Evolutionary conservation across 2,888 invertebrate genomes (phyloP), one percentile per base, ranked within the genome.

Genomic region (Ophion ellenae): DNA sequence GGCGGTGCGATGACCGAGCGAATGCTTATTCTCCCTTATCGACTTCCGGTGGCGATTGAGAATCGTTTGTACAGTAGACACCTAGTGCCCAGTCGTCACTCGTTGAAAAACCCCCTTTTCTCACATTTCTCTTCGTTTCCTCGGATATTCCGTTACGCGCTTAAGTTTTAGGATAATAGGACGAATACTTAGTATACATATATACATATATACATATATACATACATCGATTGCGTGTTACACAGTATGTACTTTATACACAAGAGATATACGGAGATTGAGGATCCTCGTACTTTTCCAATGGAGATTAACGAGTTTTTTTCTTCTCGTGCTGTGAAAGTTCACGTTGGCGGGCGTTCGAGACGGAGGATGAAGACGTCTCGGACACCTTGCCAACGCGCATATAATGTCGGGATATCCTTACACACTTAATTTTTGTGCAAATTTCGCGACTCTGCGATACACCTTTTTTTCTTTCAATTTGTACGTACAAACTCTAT

Each of bases 41-140:
- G 14, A 47, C 47, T 47, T 14, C 47, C 36, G 24, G 64, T 81
- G 71, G 73, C 81, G 86, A 74, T 80, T 67, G 45, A 74, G 40
- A 74, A 74, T 77, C 84, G 81, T 28, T 59, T 86, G 86, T 84
- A 86, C 86, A 86, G 86, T 75, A 82, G 76, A 76, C 76, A 28
- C 36, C 20, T 84, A 80, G 53, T 71, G 67, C 71, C 59, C 66
- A 80, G 80, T 73, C 61, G 74, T 67, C 40, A 36, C 59, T 9
- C 53, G 59, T 17, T 67, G 32, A 32, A 32, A 32, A 32, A 81
- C 61, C 32, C 40, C 14, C 45, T 5, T 47, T 36, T 36, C 36
- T 7, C n/a, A 24, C 40, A 5, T 74, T 66, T 77, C 57, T 24
- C 17, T 73, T 74, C 69, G 32, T 63, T 82, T 69, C 45, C 45